Evolutionary conservation across 2,888 invertebrate species (phyloP).

Genomic region (Anagyrus pseudococci): DNA sequence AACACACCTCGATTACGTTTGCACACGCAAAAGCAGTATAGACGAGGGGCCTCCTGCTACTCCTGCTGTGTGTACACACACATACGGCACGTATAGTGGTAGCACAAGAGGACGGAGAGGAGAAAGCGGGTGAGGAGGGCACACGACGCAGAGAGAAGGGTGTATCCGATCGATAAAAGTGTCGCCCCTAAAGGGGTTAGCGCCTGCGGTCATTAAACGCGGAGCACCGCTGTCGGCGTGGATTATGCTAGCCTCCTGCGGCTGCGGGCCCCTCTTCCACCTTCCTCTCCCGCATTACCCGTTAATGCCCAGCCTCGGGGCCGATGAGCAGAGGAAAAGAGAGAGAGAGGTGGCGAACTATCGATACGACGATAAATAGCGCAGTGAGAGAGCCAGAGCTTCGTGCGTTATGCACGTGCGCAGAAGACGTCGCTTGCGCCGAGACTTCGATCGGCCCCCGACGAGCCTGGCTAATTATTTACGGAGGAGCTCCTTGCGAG

Average conservation of each 20-base stretch:
- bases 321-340: neutral
- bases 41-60: neutral
- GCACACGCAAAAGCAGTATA: neutral
- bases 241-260: slow-evolving; percentile 11
- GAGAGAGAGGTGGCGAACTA: no score
- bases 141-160: no score
- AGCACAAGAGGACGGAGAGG: neutral
- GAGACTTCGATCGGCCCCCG: no score
- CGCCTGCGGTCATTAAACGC: slow-evolving; percentile 10
- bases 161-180: slow-evolving; percentile 28
- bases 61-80: neutral
- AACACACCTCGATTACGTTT: neutral
- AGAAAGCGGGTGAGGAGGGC: no score
- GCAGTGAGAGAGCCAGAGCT: neutral
- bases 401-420: no score
- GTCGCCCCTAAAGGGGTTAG: slow-evolving; percentile 14
- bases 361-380: no score
- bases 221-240: slow-evolving; percentile 10
- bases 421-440: no score
- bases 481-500: no score
- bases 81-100: neutral
- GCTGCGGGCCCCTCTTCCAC: neutral
- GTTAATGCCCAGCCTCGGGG: slow-evolving; percentile 2
- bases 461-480: no score
- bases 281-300: slow-evolving; percentile 7